Evolutionary conservation across 2,888 invertebrate genomes (phyloP), one percentile per base, ranked within the genome.

Genomic region (Parapristionchus giblindavisi): DNA sequence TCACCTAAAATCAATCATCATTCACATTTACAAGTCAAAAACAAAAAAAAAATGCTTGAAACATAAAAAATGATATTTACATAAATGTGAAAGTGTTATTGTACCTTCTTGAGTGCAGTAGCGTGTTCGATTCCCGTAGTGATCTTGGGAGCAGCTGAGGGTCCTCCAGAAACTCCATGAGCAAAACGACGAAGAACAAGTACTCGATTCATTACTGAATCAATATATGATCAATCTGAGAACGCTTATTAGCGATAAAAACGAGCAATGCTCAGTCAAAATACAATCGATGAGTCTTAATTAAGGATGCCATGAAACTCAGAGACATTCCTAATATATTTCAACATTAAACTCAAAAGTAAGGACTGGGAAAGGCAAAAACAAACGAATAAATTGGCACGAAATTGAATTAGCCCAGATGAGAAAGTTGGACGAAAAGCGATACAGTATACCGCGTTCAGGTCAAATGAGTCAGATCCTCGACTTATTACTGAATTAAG

Each of bases 121-220:
- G 87, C 86, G 76, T 87, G 85, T 75, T 87, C 86, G 76, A 87
- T 87, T 56, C 87, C 87, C 27, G 84, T 83, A 48, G 78, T 72
- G n/a, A 76, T 81, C 61, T 81, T 80, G 40, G 84, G 84, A 32
- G 84, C 84, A 27, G 81, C 82, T 0, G 82, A 79, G 52, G 78
- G 76, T 61, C 70, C 70, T 11, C 14, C 6, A 21, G 70, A 56
- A 40, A 52, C 51, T 32, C 51, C 51, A 52, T 68, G 68, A 48
- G 36, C 65, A 40, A 68, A 52, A 24, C 68, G 68, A 52, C 36
- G 34, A 38, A 68, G 27, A 36, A 68, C 36, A 38, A 38, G 51
- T 24, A 52, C 68, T 38, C 68, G 51, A 36, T 51, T 52, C 68
- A 68, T 68, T 52, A 11, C 63, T 65, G 0, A 36, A 11, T 14